Evolutionary conservation across 2,113 vertebrate genomes (phyloP), one percentile per base, ranked within the genome.

Genomic region (Lathamus discolor): DNA sequence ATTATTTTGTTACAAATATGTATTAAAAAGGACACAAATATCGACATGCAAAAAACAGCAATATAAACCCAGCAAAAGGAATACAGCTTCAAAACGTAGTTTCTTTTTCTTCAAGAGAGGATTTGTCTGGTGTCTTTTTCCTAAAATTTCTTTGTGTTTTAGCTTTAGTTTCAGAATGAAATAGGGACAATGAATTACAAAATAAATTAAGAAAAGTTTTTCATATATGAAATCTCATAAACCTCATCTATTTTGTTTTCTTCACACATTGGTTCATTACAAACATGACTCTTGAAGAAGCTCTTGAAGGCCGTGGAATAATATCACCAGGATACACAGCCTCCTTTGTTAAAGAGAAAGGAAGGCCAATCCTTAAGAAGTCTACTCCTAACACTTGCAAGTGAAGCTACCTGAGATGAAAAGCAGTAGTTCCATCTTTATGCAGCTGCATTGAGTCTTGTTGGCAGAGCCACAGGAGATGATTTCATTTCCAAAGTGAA

Each of bases 1-100:
- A 75, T 67, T 63, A 81, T 91, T 92, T 86, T 84, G 37, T 64
- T 70, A 75, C 7, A 66, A 80, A 74, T 52, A 80, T 44, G 33
- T 86, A 44, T 62, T 84, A 48, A 67, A 76, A 87, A 68, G 5
- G 7, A 49, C 31, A 63, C 6, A 57, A 89, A 75, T 67, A 77
- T 37, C 1, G 2, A 78, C 63, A 76, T 5, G 67, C 1, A 57
- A 49, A 62, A 83, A 83, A 61, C 24, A 35, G 4, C 16, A 82
- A 13, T 37, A 75, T 63, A 51, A 89, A 37, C 4, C 5, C 23
- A 67, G 11, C 2, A 82, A 91, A 94, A 91, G 31, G 2, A 7
- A 31, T 59, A 24, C 4, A 57, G 57, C 9, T 75, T 91, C 52
- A 91, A 90, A 82, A 68, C 3, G 12, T 6, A 4, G 2, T 25